A percentile compares a stretch with the other conserved stretches of the same genome.
Conservation (phyloP, 2,113 vertebrate species). For the Sinocyclocheilus anshuiensis region DNA sequence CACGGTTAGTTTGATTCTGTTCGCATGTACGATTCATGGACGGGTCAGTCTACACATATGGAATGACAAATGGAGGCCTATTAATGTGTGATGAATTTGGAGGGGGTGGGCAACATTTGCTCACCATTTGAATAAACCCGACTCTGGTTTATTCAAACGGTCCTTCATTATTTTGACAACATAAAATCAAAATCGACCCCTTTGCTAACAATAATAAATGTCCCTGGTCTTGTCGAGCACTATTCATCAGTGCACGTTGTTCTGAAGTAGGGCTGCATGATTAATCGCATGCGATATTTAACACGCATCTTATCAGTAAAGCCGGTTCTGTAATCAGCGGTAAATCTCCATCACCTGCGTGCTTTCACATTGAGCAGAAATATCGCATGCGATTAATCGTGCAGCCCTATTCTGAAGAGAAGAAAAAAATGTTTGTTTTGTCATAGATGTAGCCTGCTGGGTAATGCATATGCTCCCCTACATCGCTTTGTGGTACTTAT, state of each 20-base stretch:
- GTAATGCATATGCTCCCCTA: not conserved
- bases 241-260: not conserved
- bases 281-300: no score
- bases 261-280: no score
- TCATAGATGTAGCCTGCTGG: slow-evolving; percentile 8
- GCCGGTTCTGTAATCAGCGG: no score
- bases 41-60: not conserved
- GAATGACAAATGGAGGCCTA: not conserved
- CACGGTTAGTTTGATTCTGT: not conserved
- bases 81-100: not conserved
- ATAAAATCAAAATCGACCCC: not conserved
- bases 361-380: no score
- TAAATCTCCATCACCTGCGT: no score
- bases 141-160: not conserved
- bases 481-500: not conserved
- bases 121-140: no score
- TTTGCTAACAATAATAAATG: slow-evolving; percentile 18
- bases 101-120: no score
- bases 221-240: not conserved
- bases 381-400: no score
- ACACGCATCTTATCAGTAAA: no score
- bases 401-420: not conserved
- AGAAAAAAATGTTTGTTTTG: not conserved
- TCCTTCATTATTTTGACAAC: not conserved
- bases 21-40: not conserved